These are phyloP conservation scores for Sarcophaga caerulescens DNA, from an alignment of 2,888 invertebrate species.

Conservation along the genomic window DNA sequence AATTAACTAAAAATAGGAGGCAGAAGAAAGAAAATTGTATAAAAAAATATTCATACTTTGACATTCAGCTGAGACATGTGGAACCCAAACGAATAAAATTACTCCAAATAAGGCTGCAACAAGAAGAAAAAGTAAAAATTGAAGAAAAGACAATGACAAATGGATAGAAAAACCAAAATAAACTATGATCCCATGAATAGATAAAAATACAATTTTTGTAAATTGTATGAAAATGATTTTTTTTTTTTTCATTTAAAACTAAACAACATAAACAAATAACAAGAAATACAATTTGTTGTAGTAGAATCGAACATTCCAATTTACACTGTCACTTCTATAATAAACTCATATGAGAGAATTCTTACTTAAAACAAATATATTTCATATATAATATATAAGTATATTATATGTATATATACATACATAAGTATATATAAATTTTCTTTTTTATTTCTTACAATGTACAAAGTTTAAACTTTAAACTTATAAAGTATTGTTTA, in stretches of 20 bases:
- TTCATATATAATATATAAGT: no score
- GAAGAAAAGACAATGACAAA: slow-evolving; percentile 67
- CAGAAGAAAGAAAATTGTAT: slow-evolving; percentile 34
- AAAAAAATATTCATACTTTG: slow-evolving; percentile 83
- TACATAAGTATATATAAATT: not conserved
- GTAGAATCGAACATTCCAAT: no score
- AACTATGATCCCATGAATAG: not conserved
- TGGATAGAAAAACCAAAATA: slow-evolving; percentile 43
- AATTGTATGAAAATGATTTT: no score
- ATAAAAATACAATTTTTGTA: not conserved
- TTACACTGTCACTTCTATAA: not conserved
- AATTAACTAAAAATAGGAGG: slow-evolving; percentile 53
- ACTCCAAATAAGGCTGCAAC: slow-evolving; percentile 81
- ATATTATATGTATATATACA: not conserved
- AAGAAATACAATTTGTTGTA: no score
- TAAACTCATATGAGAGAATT: not conserved
- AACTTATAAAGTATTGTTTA: not conserved
- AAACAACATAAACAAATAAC: no score
- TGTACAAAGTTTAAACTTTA: slow-evolving; percentile 13
- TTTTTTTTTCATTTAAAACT: no score
- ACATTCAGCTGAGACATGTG: slow-evolving; percentile 83
- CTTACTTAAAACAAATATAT: no score
- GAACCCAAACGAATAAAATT: slow-evolving; percentile 81
- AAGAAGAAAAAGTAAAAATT: slow-evolving; percentile 74
- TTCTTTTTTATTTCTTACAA: slow-evolving; percentile 52